A percentile compares a stretch with the other conserved stretches of the same genome.
phyloP scores from a whole-genome alignment of 2,797 vertebrate species.

The Hylomyscus alleni region DNA sequence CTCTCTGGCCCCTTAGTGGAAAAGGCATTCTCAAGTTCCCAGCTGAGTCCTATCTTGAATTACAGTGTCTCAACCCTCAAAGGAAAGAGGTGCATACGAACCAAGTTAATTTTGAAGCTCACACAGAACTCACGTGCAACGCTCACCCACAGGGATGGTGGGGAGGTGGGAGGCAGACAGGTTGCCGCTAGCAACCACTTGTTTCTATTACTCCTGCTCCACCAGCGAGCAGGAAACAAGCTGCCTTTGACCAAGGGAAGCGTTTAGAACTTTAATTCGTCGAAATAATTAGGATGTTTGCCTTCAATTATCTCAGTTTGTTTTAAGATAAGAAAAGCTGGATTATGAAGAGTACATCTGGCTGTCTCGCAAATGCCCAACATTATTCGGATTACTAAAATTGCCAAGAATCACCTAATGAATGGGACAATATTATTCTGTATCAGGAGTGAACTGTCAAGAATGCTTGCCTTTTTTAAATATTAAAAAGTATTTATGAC shows the following conservation, averaged over 20 bases:
- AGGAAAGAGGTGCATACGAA: not conserved
- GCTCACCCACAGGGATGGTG: not conserved
- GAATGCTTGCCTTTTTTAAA: not conserved
- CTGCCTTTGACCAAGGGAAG: slow-evolving; percentile 17
- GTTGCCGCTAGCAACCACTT: not conserved
- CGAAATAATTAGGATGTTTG: slow-evolving; percentile 2
- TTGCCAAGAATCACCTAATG: not conserved
- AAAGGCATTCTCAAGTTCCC: not conserved
- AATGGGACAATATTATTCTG: not conserved
- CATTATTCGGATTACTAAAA: not conserved
- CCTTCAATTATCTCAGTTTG: not conserved
- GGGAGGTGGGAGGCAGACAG: not conserved
- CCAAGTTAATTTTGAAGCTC: not conserved
- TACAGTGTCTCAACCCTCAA: not conserved
- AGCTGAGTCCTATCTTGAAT: not conserved
- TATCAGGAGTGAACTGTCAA: not conserved
- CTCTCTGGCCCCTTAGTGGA: not conserved
- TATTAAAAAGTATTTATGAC: not conserved
- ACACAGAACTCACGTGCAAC: no score
- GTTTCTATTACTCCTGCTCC: not conserved
- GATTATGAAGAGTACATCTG: not conserved
- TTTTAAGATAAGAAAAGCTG: slow-evolving; percentile 14
- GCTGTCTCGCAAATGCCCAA: not conserved
- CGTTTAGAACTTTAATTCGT: not conserved
- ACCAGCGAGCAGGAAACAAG: not conserved